Conservation (phyloP, 2,113 vertebrate genomes). For the Brachyhypopomus gauderio region DNA sequence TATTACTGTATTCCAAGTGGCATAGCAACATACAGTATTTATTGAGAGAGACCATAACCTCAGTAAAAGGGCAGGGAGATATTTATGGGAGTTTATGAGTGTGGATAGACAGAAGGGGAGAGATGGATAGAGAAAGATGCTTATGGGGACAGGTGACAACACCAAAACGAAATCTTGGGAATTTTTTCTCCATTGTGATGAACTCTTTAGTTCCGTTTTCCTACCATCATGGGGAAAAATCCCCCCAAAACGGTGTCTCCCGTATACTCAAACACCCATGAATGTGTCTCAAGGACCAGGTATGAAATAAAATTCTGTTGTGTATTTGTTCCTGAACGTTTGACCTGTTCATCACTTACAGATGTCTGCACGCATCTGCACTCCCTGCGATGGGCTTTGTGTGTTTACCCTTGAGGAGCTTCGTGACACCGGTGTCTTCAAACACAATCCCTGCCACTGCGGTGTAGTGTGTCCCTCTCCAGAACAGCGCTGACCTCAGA, state of each 20-base stretch:
- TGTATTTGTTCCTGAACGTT: neutral
- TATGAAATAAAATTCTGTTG: neutral
- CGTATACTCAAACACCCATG: neutral
- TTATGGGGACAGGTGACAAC: too few relatives aligned
- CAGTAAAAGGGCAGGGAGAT: too few relatives aligned
- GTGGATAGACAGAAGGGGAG: too few relatives aligned
- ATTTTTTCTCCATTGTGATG: too few relatives aligned
- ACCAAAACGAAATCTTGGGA: too few relatives aligned
- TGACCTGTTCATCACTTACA: slow-evolving; percentile 1
- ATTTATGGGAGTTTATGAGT: too few relatives aligned
- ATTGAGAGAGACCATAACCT: too few relatives aligned
- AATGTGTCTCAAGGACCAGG: neutral
- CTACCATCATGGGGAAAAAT: too few relatives aligned
- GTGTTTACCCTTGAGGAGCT: slow-evolving; percentile 16
- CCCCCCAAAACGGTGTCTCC: too few relatives aligned
- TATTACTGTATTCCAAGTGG: neutral
- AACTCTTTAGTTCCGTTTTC: too few relatives aligned
- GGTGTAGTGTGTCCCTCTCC: neutral
- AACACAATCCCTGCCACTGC: slow-evolving; percentile 8
- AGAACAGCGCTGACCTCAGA: neutral
- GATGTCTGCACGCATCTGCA: neutral
- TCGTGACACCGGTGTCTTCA: neutral
- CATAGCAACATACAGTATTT: neutral
- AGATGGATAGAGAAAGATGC: too few relatives aligned
- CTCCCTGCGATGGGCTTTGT: neutral